Conservation (phyloP, 2,797 vertebrate genomes). For the Mastacembelus armatus region DNA sequence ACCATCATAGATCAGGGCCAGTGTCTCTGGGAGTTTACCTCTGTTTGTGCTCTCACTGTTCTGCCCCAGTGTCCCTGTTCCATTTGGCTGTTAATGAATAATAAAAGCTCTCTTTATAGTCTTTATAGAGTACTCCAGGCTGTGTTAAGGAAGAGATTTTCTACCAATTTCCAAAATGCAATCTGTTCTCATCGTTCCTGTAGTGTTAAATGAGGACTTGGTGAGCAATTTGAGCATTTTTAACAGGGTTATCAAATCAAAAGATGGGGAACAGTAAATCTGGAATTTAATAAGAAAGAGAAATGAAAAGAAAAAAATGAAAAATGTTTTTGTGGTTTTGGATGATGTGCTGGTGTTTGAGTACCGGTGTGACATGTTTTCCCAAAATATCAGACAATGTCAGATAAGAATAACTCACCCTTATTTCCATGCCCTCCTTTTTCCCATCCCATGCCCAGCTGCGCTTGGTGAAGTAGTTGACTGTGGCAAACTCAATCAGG, state of each 20-base stretch:
- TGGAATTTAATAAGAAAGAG: slow-evolving; percentile 29
- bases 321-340: slow-evolving; percentile 33
- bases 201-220: slow-evolving; percentile 46
- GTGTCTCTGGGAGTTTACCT: slow-evolving; percentile 72
- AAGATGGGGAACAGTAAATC: slow-evolving; percentile 48
- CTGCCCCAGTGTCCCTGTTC: slow-evolving; percentile 71
- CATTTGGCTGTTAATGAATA: slow-evolving; percentile 81
- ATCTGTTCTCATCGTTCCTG: slow-evolving; percentile 43
- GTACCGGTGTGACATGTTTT: slow-evolving; percentile 3
- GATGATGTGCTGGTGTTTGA: slow-evolving; percentile 19
- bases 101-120: slow-evolving; percentile 73
- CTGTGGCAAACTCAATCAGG: slow-evolving; percentile 98
- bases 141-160: slow-evolving; percentile 64
- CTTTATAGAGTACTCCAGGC: slow-evolving; percentile 67
- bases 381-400: neutral
- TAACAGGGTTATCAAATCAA: slow-evolving; percentile 51
- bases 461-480: slow-evolving; percentile 99
- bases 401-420: slow-evolving; percentile 86
- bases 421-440: slow-evolving; percentile 94
- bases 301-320: neutral
- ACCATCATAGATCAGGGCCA: slow-evolving; percentile 72
- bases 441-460: slow-evolving; percentile 99
- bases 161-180: slow-evolving; percentile 60
- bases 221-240: slow-evolving; percentile 52
- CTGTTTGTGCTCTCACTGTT: slow-evolving; percentile 57